Conservation (phyloP, 1,140 invertebrate species). For the Aphelinus certus region DNA sequence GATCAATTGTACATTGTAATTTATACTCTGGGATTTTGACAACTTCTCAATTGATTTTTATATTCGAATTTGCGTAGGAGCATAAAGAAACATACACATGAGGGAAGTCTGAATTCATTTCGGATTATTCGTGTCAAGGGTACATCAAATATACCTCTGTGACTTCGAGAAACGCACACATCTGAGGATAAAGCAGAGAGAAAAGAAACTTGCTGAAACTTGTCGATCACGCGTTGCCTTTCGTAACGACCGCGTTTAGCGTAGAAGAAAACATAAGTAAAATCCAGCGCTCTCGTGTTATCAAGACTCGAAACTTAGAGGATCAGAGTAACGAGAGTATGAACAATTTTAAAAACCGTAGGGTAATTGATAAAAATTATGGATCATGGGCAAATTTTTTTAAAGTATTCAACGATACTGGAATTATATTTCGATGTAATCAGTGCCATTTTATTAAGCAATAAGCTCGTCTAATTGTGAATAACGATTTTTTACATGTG, state of each 20-base stretch:
- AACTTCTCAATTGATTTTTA: background rate
- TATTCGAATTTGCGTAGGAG: conserved; percentile 12
- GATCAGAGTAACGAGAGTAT: background rate
- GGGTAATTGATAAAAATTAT: conserved; percentile 2
- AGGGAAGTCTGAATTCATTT: conserved; percentile 14
- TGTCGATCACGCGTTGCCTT: conserved; percentile 61
- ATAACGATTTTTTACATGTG: conserved; percentile 42
- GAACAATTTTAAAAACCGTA: conserved; percentile 11
- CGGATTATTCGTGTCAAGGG: background rate
- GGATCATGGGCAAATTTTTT: conserved; percentile 20
- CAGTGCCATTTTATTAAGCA: conserved; percentile 65
- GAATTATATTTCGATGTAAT: conserved; percentile 51
- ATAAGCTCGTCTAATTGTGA: conserved; percentile 56
- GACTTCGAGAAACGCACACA: conserved; percentile 32
- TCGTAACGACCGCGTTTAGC: conserved; percentile 55
- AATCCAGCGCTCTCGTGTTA: conserved; percentile 44
- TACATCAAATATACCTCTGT: conserved; percentile 19
- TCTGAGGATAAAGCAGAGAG: conserved; percentile 23
- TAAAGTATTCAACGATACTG: conserved; percentile 49
- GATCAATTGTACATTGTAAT: background rate
- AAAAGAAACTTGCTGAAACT: conserved; percentile 39
- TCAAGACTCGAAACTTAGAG: conserved; percentile 20
- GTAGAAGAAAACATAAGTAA: conserved; percentile 39
- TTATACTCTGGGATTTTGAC: conserved; percentile 5
- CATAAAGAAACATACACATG: background rate